phyloP scores from a whole-genome alignment of 1,140 invertebrate species.

The Temnothorax nylanderi region DNA sequence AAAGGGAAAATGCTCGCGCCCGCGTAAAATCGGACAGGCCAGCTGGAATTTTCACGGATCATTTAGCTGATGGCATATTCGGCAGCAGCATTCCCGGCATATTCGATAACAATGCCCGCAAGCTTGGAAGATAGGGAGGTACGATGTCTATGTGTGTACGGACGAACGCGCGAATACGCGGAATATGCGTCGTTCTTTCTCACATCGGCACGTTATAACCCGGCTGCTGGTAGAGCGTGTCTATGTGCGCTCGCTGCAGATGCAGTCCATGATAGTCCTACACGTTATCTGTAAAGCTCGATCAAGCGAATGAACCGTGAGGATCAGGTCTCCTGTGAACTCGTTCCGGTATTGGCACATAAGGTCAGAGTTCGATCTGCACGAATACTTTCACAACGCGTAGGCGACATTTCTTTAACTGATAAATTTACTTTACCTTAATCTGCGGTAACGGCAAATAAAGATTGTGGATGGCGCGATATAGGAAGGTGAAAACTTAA shows the following conservation, averaged over 20 bases:
- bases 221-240: not conserved
- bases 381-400: conserved; percentile 7
- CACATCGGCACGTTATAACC: conserved; percentile 61
- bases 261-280: conserved; percentile 55
- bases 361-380: conserved; percentile 26
- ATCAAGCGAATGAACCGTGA: conserved; percentile 64
- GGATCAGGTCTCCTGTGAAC: conserved; percentile 64
- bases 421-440: not conserved
- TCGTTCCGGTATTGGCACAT: not conserved
- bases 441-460: not conserved
- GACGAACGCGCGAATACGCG: conserved; percentile 29
- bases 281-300: conserved; percentile 60
- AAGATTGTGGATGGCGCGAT: not conserved
- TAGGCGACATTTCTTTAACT: not conserved
- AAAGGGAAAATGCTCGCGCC: conserved; percentile 56
- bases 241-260: conserved; percentile 34
- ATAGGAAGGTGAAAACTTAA: not conserved
- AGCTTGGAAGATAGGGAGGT: conserved; percentile 23
- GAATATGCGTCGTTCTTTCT: not conserved
- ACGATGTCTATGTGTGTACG: conserved; percentile 13
- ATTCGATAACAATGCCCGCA: conserved; percentile 76
- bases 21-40: conserved; percentile 72
- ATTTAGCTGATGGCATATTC: conserved; percentile 80
- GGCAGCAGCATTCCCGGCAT: conserved; percentile 73
- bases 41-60: conserved; percentile 80